These are phyloP conservation scores for Chloromyia formosa DNA, from an alignment of 2,888 invertebrate species.

Conservation along the genomic window DNA sequence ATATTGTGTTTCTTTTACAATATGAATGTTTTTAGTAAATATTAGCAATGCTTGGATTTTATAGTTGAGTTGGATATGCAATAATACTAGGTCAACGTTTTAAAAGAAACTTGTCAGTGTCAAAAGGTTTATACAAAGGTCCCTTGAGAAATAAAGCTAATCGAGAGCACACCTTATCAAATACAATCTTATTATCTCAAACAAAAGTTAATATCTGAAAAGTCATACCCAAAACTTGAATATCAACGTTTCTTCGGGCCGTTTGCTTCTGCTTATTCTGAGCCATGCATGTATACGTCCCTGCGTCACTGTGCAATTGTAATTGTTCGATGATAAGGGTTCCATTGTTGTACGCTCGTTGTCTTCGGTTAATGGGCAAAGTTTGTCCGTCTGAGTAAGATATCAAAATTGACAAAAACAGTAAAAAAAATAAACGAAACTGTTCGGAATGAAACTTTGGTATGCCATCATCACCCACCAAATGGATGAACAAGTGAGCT, in stretches of 20 bases:
- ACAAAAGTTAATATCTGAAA: background rate
- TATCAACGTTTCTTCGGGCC: slow-evolving; percentile 78
- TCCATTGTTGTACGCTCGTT: slow-evolving; percentile 86
- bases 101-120: too few species aligned
- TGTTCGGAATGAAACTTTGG: background rate
- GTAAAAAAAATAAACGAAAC: too few species aligned
- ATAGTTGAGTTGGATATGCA: too few species aligned
- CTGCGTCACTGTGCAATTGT: slow-evolving; percentile 85
- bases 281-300: slow-evolving; percentile 90
- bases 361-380: slow-evolving; percentile 87
- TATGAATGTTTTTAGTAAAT: too few species aligned
- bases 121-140: too few species aligned
- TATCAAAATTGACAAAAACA: slow-evolving; percentile 36
- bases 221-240: slow-evolving; percentile 74
- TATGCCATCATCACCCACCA: background rate
- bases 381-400: slow-evolving; percentile 76
- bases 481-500: background rate
- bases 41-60: too few species aligned
- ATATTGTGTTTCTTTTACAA: too few species aligned
- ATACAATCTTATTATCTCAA: too few species aligned
- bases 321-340: slow-evolving; percentile 87
- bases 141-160: background rate
- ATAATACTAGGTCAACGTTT: too few species aligned
- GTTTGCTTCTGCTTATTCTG: slow-evolving; percentile 83
- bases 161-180: too few species aligned